Evolutionary conservation across 2,113 vertebrate species (phyloP).

Genomic region (Glareola pratincola): DNA sequence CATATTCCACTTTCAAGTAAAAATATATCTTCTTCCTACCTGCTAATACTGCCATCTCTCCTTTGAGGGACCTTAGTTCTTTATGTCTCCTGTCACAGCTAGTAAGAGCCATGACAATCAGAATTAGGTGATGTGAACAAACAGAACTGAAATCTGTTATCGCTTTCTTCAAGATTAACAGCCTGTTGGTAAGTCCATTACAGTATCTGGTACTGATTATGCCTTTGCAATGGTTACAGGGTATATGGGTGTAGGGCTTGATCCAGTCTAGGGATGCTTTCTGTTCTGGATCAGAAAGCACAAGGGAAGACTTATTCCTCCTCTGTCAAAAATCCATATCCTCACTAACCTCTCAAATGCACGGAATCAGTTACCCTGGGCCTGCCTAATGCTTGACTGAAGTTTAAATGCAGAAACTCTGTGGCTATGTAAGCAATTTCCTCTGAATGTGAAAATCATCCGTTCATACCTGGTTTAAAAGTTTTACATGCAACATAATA

Average conservation of each 20-base stretch:
- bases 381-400: background rate
- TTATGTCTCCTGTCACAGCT: background rate
- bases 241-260: background rate
- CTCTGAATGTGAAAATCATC: background rate
- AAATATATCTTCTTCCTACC: background rate
- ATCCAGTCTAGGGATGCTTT: background rate
- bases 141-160: background rate
- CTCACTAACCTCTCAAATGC: background rate
- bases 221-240: background rate
- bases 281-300: background rate
- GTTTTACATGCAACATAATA: accelerated
- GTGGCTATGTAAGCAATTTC: background rate
- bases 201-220: background rate
- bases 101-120: background rate
- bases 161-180: background rate
- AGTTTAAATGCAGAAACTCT: background rate
- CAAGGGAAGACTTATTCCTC: background rate
- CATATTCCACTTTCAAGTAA: background rate
- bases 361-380: background rate
- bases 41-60: background rate
- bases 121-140: background rate
- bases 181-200: background rate
- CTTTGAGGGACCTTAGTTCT: background rate
- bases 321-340: background rate
- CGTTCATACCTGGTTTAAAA: background rate